A percentile compares a stretch with the other conserved stretches of the same genome.
phyloP scores from a whole-genome alignment of 2,888 invertebrate genomes.

The Idaea aversata region DNA sequence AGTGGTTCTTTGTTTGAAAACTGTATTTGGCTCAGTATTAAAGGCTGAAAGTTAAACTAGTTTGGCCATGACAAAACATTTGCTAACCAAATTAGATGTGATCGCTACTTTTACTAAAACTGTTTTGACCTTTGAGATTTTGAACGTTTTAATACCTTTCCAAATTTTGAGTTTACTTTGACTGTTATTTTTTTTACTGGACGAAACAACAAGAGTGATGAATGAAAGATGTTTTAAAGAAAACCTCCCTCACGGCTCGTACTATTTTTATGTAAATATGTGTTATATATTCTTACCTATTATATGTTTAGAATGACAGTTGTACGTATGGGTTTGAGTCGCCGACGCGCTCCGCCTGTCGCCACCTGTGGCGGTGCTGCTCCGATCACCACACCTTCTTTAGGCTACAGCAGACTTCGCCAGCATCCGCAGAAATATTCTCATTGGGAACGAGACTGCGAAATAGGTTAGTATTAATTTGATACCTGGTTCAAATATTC shows the following conservation, averaged over 20 bases:
- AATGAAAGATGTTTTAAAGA: neutral
- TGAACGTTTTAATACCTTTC: neutral
- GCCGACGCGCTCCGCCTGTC: slow-evolving; percentile 93
- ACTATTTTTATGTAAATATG: too few species aligned
- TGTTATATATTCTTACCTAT: neutral
- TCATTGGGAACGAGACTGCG: slow-evolving; percentile 89
- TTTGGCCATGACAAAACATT: neutral
- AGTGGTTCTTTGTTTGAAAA: neutral
- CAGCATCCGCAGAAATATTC: slow-evolving; percentile 87
- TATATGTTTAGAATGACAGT: slow-evolving; percentile 88
- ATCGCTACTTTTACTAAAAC: neutral
- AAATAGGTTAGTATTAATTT: slow-evolving; percentile 80
- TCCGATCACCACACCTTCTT: slow-evolving; percentile 97
- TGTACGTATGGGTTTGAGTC: slow-evolving; percentile 98
- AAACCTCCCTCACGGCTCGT: too few species aligned
- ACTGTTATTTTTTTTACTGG: neutral
- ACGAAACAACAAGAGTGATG: neutral
- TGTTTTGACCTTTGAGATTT: neutral
- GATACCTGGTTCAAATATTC: neutral
- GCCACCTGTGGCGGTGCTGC: slow-evolving; percentile 97
- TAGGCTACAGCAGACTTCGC: slow-evolving; percentile 89
- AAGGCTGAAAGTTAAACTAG: neutral
- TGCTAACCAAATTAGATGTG: neutral
- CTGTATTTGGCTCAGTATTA: neutral
- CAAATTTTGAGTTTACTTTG: neutral